These are phyloP conservation scores for Corythoichthys intestinalis DNA, from an alignment of 2,113 vertebrate genomes.

Conservation along the genomic window DNA sequence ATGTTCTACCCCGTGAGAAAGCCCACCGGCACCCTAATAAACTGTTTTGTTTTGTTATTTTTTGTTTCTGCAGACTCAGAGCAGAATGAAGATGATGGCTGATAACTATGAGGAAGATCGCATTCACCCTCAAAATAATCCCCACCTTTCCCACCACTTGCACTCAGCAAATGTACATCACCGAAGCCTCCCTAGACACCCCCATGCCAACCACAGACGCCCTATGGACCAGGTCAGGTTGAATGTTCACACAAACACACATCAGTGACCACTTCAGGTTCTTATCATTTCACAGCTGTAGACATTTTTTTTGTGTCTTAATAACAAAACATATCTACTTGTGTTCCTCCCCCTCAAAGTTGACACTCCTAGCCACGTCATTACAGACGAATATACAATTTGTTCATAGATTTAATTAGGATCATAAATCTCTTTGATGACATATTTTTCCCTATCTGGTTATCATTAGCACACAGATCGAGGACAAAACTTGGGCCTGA, in stretches of 20 bases:
- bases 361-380: conserved; percentile 44
- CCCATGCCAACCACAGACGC: conserved; percentile 84
- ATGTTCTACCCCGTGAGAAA: conserved; percentile 57
- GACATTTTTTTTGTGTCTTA: conserved; percentile 33
- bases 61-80: conserved; percentile 81
- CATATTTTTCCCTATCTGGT: conserved; percentile 24
- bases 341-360: conserved; percentile 30
- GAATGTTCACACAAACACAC: neutral
- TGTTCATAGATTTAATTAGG: conserved; percentile 54
- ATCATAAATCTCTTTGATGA: conserved; percentile 36
- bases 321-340: conserved; percentile 26
- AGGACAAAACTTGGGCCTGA: conserved; percentile 25
- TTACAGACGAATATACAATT: conserved; percentile 16
- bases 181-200: conserved; percentile 78
- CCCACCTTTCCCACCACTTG: conserved; percentile 73
- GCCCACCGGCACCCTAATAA: conserved; percentile 34
- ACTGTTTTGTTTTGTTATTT: conserved; percentile 22
- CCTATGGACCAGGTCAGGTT: conserved; percentile 87
- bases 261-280: conserved; percentile 7
- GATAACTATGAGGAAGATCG: conserved; percentile 92
- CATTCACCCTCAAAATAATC: conserved; percentile 82
- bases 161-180: conserved; percentile 60
- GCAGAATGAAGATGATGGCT: conserved; percentile 93
- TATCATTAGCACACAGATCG: conserved; percentile 44
- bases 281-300: conserved; percentile 18